Base-by-base conservation (phyloP, 2,113 vertebrate genomes). In the Chrysemys picta region DNA sequence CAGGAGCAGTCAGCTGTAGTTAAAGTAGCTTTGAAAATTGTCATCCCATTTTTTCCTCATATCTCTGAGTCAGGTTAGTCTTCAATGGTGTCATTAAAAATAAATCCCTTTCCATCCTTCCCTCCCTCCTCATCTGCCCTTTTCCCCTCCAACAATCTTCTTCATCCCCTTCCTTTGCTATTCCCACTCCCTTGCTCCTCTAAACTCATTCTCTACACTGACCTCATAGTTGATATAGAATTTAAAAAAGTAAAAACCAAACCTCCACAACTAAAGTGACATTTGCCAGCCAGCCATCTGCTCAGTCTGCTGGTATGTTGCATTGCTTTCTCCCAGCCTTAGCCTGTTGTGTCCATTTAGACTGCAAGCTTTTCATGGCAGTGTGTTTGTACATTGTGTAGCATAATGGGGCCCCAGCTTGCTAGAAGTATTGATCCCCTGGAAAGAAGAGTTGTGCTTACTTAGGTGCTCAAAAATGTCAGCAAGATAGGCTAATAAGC, bases 231-330 rank as follows among this genome's bases (percentile, higher is more conserved):
- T 65, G 31, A 17, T 65, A 16, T n/a, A 35, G 62, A n/a, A 65
- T n/a, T n/a, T 3, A 62, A 31, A 62, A 29, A 31, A 62, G n/a
- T 8, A 35, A 65, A 65, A 65, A 31, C 4, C 24, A 65, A 65
- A 19, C 6, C 31, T 16, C 62, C 62, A 94, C 84, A 75, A 97
- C 49, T 45, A 95, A 38, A 90, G n/a, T 88, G 89, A 95, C 94
- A 94, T 85, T 22, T 96, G 16, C 25, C 38, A 94, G 52, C 75
- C 87, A 75, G 29, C 79, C 94, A 91, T 92, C 85, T 96, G 88
- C 87, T 96, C 56, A 42, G 84, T 96, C 95, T 96, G 79, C 49
- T 96, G 75, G 24, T 84, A 87, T 85, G 50, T 93, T 38, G 25
- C 38, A 87, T 82, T 49, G 45, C 82, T 89, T 10, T 91, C 45